Evolutionary conservation across 1,140 invertebrate species (phyloP).

Genomic region (Bradynema listronoti): DNA sequence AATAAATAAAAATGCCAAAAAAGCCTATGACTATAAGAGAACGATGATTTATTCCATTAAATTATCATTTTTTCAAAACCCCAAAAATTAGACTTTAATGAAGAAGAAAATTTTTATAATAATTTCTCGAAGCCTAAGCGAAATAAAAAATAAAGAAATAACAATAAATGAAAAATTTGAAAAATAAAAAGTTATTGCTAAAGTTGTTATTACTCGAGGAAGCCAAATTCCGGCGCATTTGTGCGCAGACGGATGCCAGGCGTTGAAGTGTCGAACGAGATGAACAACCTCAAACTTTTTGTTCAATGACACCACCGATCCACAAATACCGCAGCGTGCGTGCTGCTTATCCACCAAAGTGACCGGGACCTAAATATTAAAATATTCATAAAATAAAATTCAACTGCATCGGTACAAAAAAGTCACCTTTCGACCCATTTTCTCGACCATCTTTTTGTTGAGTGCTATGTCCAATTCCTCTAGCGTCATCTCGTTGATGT

Average conservation of each 20-base stretch:
- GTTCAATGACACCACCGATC: conserved; percentile 50
- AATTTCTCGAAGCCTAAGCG: too few relatives aligned
- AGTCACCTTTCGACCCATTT: conserved; percentile 49
- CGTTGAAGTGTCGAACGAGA: conserved; percentile 53
- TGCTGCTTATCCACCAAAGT: conserved; percentile 54
- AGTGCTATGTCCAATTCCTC: conserved; percentile 45
- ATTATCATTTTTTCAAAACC: too few relatives aligned
- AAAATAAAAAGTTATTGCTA: too few relatives aligned
- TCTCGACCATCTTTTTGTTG: conserved; percentile 55
- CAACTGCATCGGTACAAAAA: background rate
- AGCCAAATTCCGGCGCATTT: conserved; percentile 53
- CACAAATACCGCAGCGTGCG: conserved; percentile 54
- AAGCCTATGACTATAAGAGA: too few relatives aligned
- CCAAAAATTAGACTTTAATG: too few relatives aligned
- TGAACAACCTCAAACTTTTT: conserved; percentile 58
- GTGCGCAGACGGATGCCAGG: conserved; percentile 54
- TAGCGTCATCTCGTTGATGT: conserved; percentile 49
- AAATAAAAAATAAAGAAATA: too few relatives aligned
- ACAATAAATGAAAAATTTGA: too few relatives aligned
- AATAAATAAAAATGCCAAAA: background rate
- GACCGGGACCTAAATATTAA: conserved; percentile 43
- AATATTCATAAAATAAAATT: conserved; percentile 5
- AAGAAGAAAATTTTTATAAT: too few relatives aligned
- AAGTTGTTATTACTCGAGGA: too few relatives aligned
- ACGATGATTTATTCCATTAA: too few relatives aligned